Evolutionary conservation across 2,113 vertebrate species (phyloP), one percentile per base, ranked within the genome.

Genomic region (Dicaeum eximium): DNA sequence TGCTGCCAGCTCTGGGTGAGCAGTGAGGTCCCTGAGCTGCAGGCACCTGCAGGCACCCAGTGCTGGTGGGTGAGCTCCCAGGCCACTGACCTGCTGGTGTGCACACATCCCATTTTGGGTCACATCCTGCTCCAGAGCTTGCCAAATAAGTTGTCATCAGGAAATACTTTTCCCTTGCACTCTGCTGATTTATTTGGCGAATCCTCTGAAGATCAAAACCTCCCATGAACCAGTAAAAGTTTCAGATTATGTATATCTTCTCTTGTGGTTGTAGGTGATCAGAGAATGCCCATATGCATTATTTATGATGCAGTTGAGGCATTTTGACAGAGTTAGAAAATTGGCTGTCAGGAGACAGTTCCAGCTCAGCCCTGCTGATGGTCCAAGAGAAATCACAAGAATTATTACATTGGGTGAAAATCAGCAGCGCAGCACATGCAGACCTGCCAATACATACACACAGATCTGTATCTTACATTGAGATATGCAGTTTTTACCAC

Each of bases 11-110:
- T 33, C 38, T 0, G 0, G 35, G 21, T 2, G 2, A 81, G 60
- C 69, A 9, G 19, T 7, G 5, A 4, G 0, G 35, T 58, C 57
- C 31, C 27, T 14, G 17, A 19, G 37, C 28, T 67, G 33, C 54
- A 70, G 60, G 33, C 28, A 75, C 38, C 61, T 21, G 21, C n/a
- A 48, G 58, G 45, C 30, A 79, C 13, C 14, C 13, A 0, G 42
- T 1, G 3, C 51, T 3, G 1, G n/a, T 0, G 0, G 21, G 28
- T 1, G 2, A 89, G 51, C 9, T 84, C 38, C 64, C 0, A 0
- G 62, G 47, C 21, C 2, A 5, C 27, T 6, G 4, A 33, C 30
- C 50, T 5, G 0, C 21, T 54, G 65, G 9, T 30, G 54, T 61
- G 51, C 51, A 61, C 51, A 27, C 14, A 20, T 44, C 31, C 4